phyloP scores from a whole-genome alignment of 2,113 vertebrate genomes.

The Dendropsophus ebraccatus region DNA sequence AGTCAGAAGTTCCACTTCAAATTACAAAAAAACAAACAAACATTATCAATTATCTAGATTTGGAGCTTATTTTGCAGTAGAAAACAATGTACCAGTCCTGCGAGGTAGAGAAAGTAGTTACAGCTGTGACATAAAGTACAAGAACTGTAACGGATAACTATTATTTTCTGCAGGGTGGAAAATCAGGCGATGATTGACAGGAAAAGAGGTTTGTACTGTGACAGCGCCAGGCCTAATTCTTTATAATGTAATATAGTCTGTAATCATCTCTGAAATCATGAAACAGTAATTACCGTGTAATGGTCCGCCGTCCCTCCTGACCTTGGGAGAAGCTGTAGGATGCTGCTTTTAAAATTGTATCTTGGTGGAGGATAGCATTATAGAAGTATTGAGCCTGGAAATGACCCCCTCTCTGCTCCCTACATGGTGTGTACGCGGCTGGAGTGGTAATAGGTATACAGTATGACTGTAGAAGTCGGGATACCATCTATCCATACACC shows the following conservation, averaged over 20 bases:
- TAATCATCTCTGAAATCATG: constrained; percentile 54
- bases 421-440: background rate
- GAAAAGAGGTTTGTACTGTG: constrained; percentile 38
- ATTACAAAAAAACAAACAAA: background rate
- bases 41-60: background rate
- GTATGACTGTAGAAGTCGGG: too few species aligned
- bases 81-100: constrained; percentile 32
- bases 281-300: constrained; percentile 60
- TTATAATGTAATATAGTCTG: constrained; percentile 56
- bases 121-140: constrained; percentile 42
- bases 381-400: constrained; percentile 37
- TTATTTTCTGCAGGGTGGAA: constrained; percentile 33
- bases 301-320: constrained; percentile 57
- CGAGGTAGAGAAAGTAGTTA: constrained; percentile 35
- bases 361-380: constrained; percentile 58
- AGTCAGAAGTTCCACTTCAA: background rate
- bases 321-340: constrained; percentile 54
- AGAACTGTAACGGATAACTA: background rate
- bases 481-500: too few species aligned
- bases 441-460: too few species aligned
- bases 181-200: constrained; percentile 28
- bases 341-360: constrained; percentile 55
- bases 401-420: constrained; percentile 7
- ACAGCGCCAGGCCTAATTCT: background rate
- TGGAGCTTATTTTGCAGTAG: background rate